Percentiles rank a stretch among this genome's conserved stretches.
Evolutionary conservation across 2,797 vertebrate species (phyloP).

Genomic region (Kryptolebias ocellatus): DNA sequence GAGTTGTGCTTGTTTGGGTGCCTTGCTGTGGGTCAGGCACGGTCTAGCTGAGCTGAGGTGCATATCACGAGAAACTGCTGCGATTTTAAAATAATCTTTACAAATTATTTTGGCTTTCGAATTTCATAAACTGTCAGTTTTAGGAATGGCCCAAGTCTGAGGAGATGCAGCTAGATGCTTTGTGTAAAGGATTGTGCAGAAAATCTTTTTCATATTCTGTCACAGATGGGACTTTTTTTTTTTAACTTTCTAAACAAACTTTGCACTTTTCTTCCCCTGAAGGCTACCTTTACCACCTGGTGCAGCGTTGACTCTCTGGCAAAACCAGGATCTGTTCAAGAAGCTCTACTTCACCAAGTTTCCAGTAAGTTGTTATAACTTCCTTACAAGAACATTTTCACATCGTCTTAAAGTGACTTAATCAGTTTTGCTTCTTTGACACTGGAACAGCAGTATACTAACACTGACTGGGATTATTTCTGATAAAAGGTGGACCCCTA

Average conservation of each 20-base stretch:
- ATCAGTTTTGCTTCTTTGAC: not conserved
- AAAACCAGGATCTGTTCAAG: conserved; percentile 88
- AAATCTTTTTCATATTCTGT: no score
- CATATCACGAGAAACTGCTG: conserved; percentile 4
- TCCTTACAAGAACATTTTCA: no score
- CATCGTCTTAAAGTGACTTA: not conserved
- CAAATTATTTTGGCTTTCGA: not conserved
- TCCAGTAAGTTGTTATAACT: conserved; percentile 81
- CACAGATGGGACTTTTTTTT: not conserved
- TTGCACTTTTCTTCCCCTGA: not conserved
- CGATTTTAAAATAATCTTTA: conserved; percentile 10
- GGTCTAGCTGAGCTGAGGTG: conserved; percentile 12
- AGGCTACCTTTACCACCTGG: conserved; percentile 94
- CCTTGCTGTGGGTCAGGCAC: conserved; percentile 12
- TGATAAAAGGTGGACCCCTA: conserved; percentile 56
- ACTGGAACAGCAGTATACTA: no score
- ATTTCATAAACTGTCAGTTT: not conserved
- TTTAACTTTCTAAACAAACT: not conserved
- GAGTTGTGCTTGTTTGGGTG: not conserved
- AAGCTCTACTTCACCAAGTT: conserved; percentile 93
- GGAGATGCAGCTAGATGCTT: not conserved
- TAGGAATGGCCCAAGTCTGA: not conserved
- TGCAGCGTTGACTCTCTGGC: conserved; percentile 91
- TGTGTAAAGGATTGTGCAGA: not conserved
- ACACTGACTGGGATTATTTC: not conserved